Evolutionary conservation across 1,140 invertebrate species (phyloP), one percentile per base, ranked within the genome.

Genomic region (Bactericera cockerelli): DNA sequence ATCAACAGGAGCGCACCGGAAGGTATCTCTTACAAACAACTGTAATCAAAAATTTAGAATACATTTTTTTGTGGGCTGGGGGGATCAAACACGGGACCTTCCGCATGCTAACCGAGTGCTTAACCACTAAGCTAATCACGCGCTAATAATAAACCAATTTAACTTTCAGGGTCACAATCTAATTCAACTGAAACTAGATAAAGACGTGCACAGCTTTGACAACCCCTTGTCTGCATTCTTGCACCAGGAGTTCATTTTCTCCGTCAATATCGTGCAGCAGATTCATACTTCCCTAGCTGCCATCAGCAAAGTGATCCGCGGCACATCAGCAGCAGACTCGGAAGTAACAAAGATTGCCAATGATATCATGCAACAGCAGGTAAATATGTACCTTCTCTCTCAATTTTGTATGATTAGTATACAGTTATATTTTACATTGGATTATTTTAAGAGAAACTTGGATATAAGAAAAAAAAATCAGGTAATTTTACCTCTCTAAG

Each of bases 301-400:
- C 58, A 67, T 89, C 2, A 81, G 79, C 63, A 81, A 81, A 69
- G 76, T 81, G 24, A 76, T 81, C 59, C 72, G 80, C 62, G 81
- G 81, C 19, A 73, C 73, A 19, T 65, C 74, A 24, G 66, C 77
- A 0, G 72, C 81, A 0, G 76, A 76, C 16, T 68, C 69, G 16
- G 74, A 76, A 53, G 74, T 76, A n/a, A 66, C 76, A 24, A 63
- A 72, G 38, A 64, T 81, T 22, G 79, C 77, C 26, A 71, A 74
- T 38, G 69, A 73, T 61, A 71, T 86, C 24, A 65, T 83, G 4
- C 75, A 73, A 49, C 75, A 80, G 61, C 73, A 81, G 70, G 80
- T 81, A 67, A 65, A 61, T 61, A 49, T 39, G n/a, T n/a, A n/a
- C n/a, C n/a, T n/a, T n/a, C 24, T 26, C 22, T 24, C 11, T 61